Base-by-base conservation (phyloP, 1,140 invertebrate genomes). In the Adoxophyes honmai region DNA sequence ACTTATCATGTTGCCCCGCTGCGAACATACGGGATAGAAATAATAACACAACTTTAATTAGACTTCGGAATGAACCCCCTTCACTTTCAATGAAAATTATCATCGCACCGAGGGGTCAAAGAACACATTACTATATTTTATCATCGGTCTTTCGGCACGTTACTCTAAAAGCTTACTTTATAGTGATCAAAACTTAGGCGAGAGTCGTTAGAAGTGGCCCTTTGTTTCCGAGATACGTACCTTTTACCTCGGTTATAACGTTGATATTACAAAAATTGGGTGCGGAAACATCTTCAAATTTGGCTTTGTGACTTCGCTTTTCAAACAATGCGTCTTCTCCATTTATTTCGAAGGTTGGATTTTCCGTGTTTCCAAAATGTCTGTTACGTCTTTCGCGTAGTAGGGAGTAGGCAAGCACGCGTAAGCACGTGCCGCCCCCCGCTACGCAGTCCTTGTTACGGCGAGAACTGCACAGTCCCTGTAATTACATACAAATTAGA, bases 401-500 rank as follows among this genome's bases (percentile, higher is more conserved):
- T 5, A 48, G 36, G 44, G 33, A 37, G 34, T 11, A 34, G 44
- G 42, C 42, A 21, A 66, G 74, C 83, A 83, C 80, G 83, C 75
- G 80, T 78, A 78, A 81, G 81, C 83, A 82, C 86, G 86, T 88
- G 86, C 81, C 84, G 65, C 85, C 85, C 78, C 81, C 81, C 75
- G 83, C 62, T 83, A 81, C 78, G 79, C 81, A 83, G 72, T 85
- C 82, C 82, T 88, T 79, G 85, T 86, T 84, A 85, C 81, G 76
- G 60, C 68, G 80, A 80, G 82, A 82, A 78, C 81, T 85, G 76
- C 80, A 71, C 76, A 73, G 75, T 80, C 76, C 42, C 82, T 81
- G 82, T 88, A 88, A 88, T 88, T 87, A 88, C 86, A 88, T 81
- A 88, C 84, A 88, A 88, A 88, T 87, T 88, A 88, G 84, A 88